Percentiles rank a stretch among this genome's conserved stretches.
phyloP scores from a whole-genome alignment of 2,888 invertebrate genomes.

The Andrena hattorfiana region DNA sequence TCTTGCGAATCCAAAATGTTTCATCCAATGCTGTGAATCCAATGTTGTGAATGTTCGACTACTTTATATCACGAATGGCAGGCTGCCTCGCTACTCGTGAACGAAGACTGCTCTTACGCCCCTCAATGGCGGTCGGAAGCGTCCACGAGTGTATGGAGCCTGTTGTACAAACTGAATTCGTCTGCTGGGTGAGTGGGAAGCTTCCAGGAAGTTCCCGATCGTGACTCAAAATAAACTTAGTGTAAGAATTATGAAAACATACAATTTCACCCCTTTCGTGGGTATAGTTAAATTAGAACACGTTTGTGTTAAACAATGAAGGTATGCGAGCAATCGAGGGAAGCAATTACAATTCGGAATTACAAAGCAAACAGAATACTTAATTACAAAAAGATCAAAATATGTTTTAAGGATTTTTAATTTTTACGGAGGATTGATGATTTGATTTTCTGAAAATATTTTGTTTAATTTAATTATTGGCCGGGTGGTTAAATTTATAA shows the following conservation, averaged over 20 bases:
- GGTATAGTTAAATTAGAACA: neutral
- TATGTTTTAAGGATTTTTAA: no score
- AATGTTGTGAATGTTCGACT: neutral
- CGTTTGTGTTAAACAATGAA: neutral
- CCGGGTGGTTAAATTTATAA: no score
- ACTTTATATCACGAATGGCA: neutral
- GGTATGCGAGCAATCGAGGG: neutral
- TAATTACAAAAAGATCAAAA: no score
- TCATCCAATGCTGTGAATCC: no score
- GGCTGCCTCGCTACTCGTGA: neutral
- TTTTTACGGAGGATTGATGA: no score
- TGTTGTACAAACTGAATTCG: slow-evolving; percentile 29
- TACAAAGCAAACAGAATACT: no score
- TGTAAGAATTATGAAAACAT: slow-evolving; percentile 9
- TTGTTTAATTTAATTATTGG: no score
- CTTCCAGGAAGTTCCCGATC: slow-evolving; percentile 21
- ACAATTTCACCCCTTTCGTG: neutral
- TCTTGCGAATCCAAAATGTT: no score
- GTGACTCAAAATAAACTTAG: slow-evolving; percentile 31
- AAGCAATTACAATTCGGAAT: neutral
- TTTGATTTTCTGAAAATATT: no score
- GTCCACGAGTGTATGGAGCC: slow-evolving; percentile 30
- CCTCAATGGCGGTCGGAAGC: slow-evolving; percentile 24
- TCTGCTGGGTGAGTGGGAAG: slow-evolving; percentile 5
- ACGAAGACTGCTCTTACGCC: slow-evolving; percentile 16